Base-by-base conservation (phyloP, 2,888 invertebrate genomes). In the Flabesymbios commensalis region DNA sequence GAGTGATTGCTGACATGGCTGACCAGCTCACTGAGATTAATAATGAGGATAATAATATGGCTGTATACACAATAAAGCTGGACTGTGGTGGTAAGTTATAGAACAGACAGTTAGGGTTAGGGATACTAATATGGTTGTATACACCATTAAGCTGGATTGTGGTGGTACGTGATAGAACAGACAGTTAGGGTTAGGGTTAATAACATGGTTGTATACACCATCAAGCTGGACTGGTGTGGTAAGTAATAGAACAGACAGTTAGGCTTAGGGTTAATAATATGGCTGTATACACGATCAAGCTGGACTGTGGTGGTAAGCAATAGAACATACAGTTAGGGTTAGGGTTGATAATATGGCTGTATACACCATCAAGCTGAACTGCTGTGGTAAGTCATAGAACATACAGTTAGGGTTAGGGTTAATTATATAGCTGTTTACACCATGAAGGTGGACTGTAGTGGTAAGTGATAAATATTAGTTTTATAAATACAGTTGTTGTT, bases 171-270 rank as follows among this genome's bases (percentile, higher is more conserved):
- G 4, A 17, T 3, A n/a, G n/a, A n/a, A n/a, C n/a, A n/a, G n/a
- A n/a, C n/a, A n/a, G n/a, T n/a, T n/a, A n/a, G n/a, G n/a, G n/a
- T n/a, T n/a, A n/a, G n/a, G 36, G 36, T 22, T 22, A 63, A 63
- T 42, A 63, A 63, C 31, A 14, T 3, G 3, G 59, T n/a, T 33
- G 31, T 28, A 55, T 45, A 41, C 28, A 33, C 31, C 24, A 39
- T 53, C 48, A 45, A 59, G n/a, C 49, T 63, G n/a, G 63, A 63
- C 26, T 63, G 63, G 26, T 59, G 63, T 54, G 43, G 59, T 63
- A 47, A 55, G 51, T 45, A 4, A 17, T 3, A n/a, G n/a, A n/a
- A n/a, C n/a, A n/a, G n/a, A n/a, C n/a, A n/a, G n/a, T n/a, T n/a
- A n/a, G n/a, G n/a, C n/a, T n/a, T n/a, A n/a, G n/a, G 36, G 36